phyloP scores from a whole-genome alignment of 2,888 invertebrate species.

The Aphodius sticticus region DNA sequence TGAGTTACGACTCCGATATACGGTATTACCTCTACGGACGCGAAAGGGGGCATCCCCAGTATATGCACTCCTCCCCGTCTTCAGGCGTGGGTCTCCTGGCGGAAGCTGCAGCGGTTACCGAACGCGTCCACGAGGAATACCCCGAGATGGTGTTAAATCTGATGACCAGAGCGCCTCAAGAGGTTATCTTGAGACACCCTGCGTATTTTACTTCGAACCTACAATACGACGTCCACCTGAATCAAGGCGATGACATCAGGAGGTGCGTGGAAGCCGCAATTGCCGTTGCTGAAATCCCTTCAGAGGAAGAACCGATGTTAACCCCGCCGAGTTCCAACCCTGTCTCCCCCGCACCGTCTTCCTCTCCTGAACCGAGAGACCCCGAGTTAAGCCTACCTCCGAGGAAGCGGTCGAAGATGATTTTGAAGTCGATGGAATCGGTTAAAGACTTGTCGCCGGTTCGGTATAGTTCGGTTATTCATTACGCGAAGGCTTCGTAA shows the following conservation, averaged over 20 bases:
- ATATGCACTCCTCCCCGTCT: constrained; percentile 39
- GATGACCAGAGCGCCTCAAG: constrained; percentile 49
- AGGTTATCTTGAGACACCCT: constrained; percentile 47
- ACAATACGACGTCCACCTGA: constrained; percentile 55
- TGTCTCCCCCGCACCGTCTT: constrained; percentile 60
- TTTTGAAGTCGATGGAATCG: constrained; percentile 70
- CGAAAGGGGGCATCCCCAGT: constrained; percentile 48
- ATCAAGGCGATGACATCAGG: constrained; percentile 65
- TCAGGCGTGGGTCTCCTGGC: constrained; percentile 57
- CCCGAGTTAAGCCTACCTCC: constrained; percentile 76
- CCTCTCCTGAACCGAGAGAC: constrained; percentile 53
- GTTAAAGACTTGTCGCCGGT: constrained; percentile 48
- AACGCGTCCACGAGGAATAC: constrained; percentile 55
- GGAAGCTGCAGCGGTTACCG: constrained; percentile 60
- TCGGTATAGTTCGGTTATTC: constrained; percentile 78
- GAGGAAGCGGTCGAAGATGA: constrained; percentile 81
- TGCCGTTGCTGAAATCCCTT: constrained; percentile 64
- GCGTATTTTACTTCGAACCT: constrained; percentile 53
- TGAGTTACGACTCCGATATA: constrained; percentile 55
- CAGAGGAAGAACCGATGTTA: constrained; percentile 62
- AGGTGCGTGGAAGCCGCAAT: constrained; percentile 71
- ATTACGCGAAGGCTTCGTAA: constrained; percentile 79
- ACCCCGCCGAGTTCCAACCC: constrained; percentile 70
- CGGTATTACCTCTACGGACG: constrained; percentile 53
- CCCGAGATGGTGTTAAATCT: constrained; percentile 53